phyloP scores from a whole-genome alignment of 1,140 invertebrate genomes.

The Maniola jurtina region DNA sequence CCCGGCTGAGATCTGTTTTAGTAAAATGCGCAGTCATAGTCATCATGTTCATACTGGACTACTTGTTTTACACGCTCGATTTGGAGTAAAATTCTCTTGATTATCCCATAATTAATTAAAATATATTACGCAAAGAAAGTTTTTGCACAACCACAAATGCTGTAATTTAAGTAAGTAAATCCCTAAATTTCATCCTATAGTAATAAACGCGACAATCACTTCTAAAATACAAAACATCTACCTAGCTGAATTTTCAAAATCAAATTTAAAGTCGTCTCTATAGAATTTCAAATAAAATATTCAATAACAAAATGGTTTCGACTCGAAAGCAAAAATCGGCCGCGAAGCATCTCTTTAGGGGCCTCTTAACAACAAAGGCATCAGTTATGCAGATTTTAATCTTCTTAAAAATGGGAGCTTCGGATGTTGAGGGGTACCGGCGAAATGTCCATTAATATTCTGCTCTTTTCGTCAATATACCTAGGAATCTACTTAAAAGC shows the following conservation, averaged over 20 bases:
- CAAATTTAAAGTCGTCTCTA: neutral
- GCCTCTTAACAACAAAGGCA: constrained; percentile 40
- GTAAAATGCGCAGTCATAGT: no score
- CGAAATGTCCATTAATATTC: constrained; percentile 6
- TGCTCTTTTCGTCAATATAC: neutral
- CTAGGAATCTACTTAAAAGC: no score
- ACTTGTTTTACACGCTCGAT: neutral
- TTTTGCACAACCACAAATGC: no score
- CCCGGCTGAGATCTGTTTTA: no score
- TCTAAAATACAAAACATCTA: neutral
- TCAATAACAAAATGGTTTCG: constrained; percentile 7
- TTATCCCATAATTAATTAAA: neutral
- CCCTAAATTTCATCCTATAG: no score
- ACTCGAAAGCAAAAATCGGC: constrained; percentile 5
- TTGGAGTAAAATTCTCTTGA: constrained; percentile 9
- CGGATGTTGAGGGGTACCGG: constrained; percentile 6
- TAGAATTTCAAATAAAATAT: constrained; percentile 9
- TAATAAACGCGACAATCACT: no score
- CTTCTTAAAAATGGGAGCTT: constrained; percentile 48
- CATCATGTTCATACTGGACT: no score
- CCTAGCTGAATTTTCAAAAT: constrained; percentile 7
- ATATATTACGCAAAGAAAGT: no score
- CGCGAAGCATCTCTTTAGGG: constrained; percentile 22
- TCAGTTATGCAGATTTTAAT: constrained; percentile 67
- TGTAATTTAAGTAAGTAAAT: no score